These are phyloP conservation scores for Mus caroli DNA, from an alignment of 2,797 vertebrate genomes.

Conservation along the genomic window DNA sequence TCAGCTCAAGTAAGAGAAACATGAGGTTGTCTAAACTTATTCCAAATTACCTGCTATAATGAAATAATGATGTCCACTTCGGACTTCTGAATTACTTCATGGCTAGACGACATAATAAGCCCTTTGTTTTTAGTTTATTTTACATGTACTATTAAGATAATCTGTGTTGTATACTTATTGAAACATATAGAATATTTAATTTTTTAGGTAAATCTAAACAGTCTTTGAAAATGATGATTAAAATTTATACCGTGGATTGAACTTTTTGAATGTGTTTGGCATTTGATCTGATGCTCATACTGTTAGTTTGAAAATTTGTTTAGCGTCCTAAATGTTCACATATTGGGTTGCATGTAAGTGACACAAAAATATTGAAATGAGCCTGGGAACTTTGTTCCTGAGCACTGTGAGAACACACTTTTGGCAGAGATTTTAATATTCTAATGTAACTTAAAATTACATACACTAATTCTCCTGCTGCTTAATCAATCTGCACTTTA, in stretches of 20 bases:
- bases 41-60: background rate
- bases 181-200: background rate
- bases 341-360: background rate
- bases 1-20: background rate
- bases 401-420: background rate
- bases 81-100: background rate
- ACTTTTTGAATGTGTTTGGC: background rate
- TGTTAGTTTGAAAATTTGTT: background rate
- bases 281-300: background rate
- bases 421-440: background rate
- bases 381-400: background rate
- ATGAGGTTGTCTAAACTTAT: background rate
- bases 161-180: background rate
- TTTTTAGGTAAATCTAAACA: background rate
- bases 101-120: background rate
- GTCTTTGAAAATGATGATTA: background rate
- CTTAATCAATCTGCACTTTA: background rate
- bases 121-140: background rate
- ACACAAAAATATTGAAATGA: background rate
- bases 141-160: background rate
- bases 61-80: background rate
- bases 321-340: background rate
- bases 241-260: background rate
- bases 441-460: background rate
- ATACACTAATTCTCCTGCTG: background rate